These are phyloP conservation scores for Vidua chalybeata DNA, from an alignment of 2,113 vertebrate genomes.

Conservation along the genomic window DNA sequence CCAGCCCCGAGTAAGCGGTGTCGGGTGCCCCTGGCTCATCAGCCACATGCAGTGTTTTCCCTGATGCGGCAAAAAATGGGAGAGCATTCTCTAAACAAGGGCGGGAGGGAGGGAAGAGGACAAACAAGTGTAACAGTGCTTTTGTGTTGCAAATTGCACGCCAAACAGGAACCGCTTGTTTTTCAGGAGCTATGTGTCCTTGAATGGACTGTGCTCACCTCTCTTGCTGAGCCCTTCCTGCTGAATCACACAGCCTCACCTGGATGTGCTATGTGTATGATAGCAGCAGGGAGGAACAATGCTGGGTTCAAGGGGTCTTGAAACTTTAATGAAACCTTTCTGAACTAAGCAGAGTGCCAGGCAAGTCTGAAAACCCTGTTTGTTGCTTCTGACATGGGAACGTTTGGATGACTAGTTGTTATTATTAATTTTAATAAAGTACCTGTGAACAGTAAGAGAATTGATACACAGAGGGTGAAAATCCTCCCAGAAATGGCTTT, in stretches of 20 bases:
- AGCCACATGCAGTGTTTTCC: not conserved
- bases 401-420: not conserved
- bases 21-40: not conserved
- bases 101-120: not conserved
- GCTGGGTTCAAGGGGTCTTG: not conserved
- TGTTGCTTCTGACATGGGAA: not conserved
- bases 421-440: not conserved
- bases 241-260: not conserved
- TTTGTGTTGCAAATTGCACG: slow-evolving; percentile 1
- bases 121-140: not conserved
- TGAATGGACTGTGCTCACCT: not conserved
- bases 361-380: not conserved
- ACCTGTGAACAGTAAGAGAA: not conserved
- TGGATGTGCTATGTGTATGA: not conserved
- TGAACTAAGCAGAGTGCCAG: not conserved
- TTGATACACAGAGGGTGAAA: not conserved
- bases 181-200: not conserved
- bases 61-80: not conserved
- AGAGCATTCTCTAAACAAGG: not conserved
- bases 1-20: not conserved
- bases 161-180: slow-evolving; percentile 44
- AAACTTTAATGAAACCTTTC: not conserved
- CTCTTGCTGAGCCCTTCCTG: not conserved
- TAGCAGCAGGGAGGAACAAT: not conserved
- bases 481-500: not conserved